Base-by-base conservation (phyloP, 2,113 vertebrate genomes). In the Tragelaphus buxtoni region DNA sequence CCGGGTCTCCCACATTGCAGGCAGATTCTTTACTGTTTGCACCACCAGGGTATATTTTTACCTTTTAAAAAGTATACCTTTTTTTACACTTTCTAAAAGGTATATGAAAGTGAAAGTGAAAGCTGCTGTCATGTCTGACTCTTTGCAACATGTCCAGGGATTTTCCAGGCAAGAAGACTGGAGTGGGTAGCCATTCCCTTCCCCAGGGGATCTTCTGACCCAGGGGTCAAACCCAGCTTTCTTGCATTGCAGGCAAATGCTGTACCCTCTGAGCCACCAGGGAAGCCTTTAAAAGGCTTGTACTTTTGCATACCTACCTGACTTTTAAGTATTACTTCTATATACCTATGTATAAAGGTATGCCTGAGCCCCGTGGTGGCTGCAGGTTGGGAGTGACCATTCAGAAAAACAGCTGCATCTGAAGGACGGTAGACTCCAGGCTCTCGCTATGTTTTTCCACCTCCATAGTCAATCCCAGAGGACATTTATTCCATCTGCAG, bases 81-180 rank as follows among this genome's bases (percentile, higher is more conserved):
- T 28, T 72, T 72, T 39, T 72, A 72, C 10, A 11, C 10, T 3
- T 13, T 42, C 42, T 42, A 39, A 24, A 72, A 72, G 10, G 35
- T 72, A 7, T 72, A 7, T 69, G 63, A 22, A 11, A 69, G 63
- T 69, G 63, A 22, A 11, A 69, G 63, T 22, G 63, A 11, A 35
- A 22, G n/a, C n/a, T 11, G 18, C 18, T 69, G n/a, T 69, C 18
- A 35, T 2, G 4, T 35, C n/a, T 69, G 63, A 20, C 17, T 69
- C n/a, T 65, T 65, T n/a, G 18, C 1, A 1, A 35, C 2, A 1
- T 10, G 18, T 69, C 18, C n/a, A 0, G n/a, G n/a, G 3, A 12
- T 22, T 39, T 9, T 69, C n/a, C 18, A 22, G n/a, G 65, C 18
- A 39, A 5, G n/a, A 39, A 22, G 10, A 22, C n/a, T 69, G 65